Evolutionary conservation across 2,797 vertebrate species (phyloP), one percentile per base, ranked within the genome.

Genomic region (Aplochiton taeniatus): DNA sequence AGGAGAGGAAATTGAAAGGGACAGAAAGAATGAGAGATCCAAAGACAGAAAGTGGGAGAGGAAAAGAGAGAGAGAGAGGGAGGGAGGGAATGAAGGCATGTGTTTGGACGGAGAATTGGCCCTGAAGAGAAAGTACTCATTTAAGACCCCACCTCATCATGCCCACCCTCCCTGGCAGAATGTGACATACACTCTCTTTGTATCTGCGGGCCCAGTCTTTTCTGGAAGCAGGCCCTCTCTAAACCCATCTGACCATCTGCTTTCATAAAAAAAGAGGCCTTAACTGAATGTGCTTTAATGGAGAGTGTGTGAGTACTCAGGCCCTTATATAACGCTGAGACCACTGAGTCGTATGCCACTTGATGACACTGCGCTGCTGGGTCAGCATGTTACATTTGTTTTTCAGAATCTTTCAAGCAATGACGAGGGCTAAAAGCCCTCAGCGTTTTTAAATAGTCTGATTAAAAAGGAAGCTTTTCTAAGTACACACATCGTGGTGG

Each of bases 261-360:
- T 85, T 82, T 69, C 74, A 63, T 17, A 63, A 66, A 67, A 76
- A 61, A 73, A 66, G 58, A 74, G 70, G 59, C 46, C 43, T 45
- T 63, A 71, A 51, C 66, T 60, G 67, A 86, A 81, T 78, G 73
- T 62, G 74, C 80, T 79, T 90, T 90, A 89, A 90, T 88, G 86
- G 87, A 90, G 59, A 75, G 70, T 61, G 74, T 72, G 77, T 70
- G 75, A 73, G 79, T 63, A 65, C 81, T 42, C 66, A 76, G 69
- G 76, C 72, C 70, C 65, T 92, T 92, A 91, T 76, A 74, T 91
- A 92, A 92, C 77, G 44, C 57, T 75, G 66, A 64, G 65, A 86
- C 31, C 31, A 31, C 31, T 3, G 31, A 31, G 6, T 31, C 31
- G 31, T 31, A 31, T 2, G 31, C 31, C 6, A 6, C 31, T 31